phyloP scores from a whole-genome alignment of 2,113 vertebrate species.

The Sinosuthora webbiana region DNA sequence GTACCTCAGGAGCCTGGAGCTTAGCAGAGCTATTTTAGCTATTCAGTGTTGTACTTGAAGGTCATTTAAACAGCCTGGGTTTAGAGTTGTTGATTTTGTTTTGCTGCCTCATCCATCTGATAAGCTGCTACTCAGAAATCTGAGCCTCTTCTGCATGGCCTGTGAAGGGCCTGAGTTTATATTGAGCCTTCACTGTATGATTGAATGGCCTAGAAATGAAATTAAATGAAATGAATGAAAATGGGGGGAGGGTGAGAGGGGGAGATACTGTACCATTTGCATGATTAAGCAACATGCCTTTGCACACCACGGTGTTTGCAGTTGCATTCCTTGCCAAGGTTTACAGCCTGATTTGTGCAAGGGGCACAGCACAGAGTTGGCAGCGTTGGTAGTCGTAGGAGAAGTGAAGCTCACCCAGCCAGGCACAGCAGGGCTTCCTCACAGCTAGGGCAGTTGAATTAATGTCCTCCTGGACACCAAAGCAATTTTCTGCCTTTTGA shows the following conservation, averaged over 20 bases:
- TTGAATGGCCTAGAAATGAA: background rate
- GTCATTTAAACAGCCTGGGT: background rate
- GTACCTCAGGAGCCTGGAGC: background rate
- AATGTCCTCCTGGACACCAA: background rate
- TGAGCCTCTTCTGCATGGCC: background rate
- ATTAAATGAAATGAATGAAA: background rate
- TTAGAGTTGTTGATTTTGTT: background rate
- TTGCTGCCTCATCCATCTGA: background rate
- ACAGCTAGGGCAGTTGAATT: background rate
- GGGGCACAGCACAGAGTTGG: background rate
- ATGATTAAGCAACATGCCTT: background rate
- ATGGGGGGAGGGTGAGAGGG: background rate
- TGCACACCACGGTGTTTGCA: background rate
- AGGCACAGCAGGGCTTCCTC: background rate
- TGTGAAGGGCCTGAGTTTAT: background rate
- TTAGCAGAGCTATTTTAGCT: background rate
- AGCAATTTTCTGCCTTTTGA: background rate
- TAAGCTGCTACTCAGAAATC: background rate
- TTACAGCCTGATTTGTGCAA: background rate
- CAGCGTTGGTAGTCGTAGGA: background rate
- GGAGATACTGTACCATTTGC: background rate
- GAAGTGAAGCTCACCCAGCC: background rate
- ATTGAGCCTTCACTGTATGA: background rate
- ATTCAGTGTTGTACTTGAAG: background rate
- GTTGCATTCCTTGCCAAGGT: background rate